Base-by-base conservation (phyloP, 1,140 invertebrate genomes). In the Drosophila varians region DNA sequence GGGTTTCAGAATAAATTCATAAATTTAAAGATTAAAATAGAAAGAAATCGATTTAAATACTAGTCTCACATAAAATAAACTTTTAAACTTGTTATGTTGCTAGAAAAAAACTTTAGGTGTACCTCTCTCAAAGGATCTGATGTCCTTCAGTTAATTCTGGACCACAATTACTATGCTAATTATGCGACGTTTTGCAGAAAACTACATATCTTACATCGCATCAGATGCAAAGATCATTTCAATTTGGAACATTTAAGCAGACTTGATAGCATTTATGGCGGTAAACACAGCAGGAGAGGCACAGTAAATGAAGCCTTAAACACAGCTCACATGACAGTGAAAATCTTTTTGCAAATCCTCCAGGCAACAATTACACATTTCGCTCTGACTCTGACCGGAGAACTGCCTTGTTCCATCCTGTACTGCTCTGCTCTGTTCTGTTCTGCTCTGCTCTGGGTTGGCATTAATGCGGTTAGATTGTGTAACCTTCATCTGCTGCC, bases 381-480 rank as follows among this genome's bases (percentile, higher is more conserved):
- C 21, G 48, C 28, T 18, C 28, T 8, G 26, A 21, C 46, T 34
- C 46, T 3, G 23, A 9, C 14, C 14, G 47, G 21, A n/a, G n/a
- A n/a, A 19, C 46, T 25, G 12, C n/a, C 40, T 21, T 31, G 43
- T 14, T 40, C 43, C 26, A n/a, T n/a, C n/a, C n/a, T n/a, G 18
- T 49, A 11, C 43, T 45, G 43, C 12, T 40, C 43, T 40, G 23
- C 23, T 4, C 43, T 45, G 21, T 23, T 18, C 12, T 45, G 43
- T 23, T 11, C 3, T 7, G 12, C 12, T 25, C 43, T 36, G 12
- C 23, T 23, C 46, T 48, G 25, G 9, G 36, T 46, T 74, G 73
- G 60, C 77, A 75, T 79, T 79, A 79, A 79, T 79, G 76, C 45
- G 76, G 76, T 79, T 79, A 79, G 64, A 74, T 53, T 65, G 76